These are phyloP conservation scores for Aphelocoma californica DNA, from an alignment of 2,797 vertebrate genomes.

Conservation along the genomic window DNA sequence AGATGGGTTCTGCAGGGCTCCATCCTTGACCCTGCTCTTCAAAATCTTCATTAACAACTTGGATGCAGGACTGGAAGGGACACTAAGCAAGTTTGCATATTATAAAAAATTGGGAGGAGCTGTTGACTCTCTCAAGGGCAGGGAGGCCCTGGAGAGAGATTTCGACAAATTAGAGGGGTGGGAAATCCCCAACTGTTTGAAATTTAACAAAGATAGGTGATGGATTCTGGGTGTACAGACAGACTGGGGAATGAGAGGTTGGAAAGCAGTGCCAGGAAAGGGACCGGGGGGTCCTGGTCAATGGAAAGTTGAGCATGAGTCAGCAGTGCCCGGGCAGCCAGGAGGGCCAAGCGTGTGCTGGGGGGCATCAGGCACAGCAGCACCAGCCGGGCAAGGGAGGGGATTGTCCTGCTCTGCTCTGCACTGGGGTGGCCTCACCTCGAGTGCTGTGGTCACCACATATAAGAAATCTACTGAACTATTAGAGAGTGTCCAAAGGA, in stretches of 20 bases:
- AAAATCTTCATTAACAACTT: not conserved
- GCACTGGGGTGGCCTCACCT: accelerated
- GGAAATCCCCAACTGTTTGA: not conserved
- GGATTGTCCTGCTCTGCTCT: not conserved
- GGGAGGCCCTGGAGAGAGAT: not conserved
- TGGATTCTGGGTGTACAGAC: not conserved
- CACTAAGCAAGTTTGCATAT: not conserved
- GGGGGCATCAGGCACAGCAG: not conserved
- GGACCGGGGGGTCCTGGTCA: no score
- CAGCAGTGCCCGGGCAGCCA: not conserved
- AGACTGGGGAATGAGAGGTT: not conserved
- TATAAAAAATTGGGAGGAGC: not conserved
- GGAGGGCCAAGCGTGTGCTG: accelerated
- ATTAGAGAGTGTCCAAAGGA: not conserved
- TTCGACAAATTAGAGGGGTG: not conserved
- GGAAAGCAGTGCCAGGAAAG: not conserved
- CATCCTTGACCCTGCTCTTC: not conserved
- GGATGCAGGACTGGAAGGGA: not conserved
- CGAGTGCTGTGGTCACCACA: not conserved
- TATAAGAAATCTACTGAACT: not conserved
- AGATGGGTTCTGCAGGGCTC: not conserved
- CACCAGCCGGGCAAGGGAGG: accelerated
- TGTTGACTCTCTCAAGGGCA: not conserved
- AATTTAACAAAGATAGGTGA: not conserved
- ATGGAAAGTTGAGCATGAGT: accelerated